A percentile compares a stretch with the other conserved stretches of the same genome.
phyloP scores from a whole-genome alignment of 2,113 vertebrate genomes.

The Pelusios castaneus region DNA sequence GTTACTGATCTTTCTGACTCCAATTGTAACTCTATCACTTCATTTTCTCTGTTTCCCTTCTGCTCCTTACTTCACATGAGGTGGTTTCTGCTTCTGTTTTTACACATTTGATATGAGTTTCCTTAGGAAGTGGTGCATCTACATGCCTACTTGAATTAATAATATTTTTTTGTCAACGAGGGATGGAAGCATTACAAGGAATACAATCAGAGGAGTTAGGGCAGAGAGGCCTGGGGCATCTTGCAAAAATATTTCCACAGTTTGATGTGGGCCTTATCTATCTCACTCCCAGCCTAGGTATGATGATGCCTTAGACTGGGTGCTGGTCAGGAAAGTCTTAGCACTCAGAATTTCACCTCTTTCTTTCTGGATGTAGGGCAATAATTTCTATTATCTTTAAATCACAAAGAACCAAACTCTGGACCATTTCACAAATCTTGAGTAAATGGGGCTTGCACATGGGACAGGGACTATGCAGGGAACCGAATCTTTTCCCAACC shows the following conservation, averaged over 20 bases:
- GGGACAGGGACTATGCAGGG: background rate
- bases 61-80: background rate
- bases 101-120: background rate
- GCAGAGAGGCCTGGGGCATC: background rate
- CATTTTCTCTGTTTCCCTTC: background rate
- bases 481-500: background rate
- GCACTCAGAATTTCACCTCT: background rate
- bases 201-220: background rate
- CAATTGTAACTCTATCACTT: background rate
- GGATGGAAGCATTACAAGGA: background rate
- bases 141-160: background rate
- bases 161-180: background rate
- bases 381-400: background rate
- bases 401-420: background rate
- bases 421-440: background rate
- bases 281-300: background rate
- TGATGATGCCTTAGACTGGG: background rate
- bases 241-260: background rate
- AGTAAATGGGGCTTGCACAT: background rate
- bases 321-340: background rate
- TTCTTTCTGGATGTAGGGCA: background rate
- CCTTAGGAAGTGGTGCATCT: background rate
- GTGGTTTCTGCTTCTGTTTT: background rate
- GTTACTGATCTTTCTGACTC: background rate
- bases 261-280: background rate